Evolutionary conservation across 2,113 vertebrate species (phyloP).

Genomic region (Xiphorhynchus elegans): DNA sequence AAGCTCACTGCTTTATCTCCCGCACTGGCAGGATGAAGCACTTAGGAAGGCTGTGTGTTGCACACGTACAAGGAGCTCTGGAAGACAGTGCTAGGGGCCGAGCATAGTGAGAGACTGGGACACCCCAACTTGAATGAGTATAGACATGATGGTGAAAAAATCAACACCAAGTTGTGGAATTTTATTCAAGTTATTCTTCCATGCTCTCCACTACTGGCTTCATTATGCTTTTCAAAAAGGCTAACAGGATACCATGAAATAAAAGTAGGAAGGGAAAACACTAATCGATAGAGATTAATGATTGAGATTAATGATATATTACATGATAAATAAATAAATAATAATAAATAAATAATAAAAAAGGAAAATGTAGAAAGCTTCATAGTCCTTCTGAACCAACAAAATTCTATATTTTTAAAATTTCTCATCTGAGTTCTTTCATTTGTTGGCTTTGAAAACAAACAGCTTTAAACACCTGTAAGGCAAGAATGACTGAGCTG

Average conservation of each 20-base stretch:
- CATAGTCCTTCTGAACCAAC: neutral
- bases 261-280: neutral
- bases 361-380: neutral
- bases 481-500: neutral
- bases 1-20: neutral
- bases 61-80: neutral
- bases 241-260: neutral
- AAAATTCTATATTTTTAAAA: neutral
- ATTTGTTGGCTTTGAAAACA: neutral
- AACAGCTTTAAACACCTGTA: neutral
- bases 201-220: neutral
- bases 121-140: neutral
- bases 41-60: neutral
- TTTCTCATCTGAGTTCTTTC: neutral
- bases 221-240: neutral
- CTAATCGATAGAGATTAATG: too few species aligned
- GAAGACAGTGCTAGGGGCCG: neutral
- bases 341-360: neutral
- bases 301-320: neutral
- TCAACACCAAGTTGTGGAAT: neutral
- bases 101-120: neutral
- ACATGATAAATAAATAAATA: too few species aligned
- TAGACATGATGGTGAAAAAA: neutral
- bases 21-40: rapidly evolving
- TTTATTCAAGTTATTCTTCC: neutral